Conservation (phyloP, 2,888 invertebrate genomes). For the Morpho helenor region DNA sequence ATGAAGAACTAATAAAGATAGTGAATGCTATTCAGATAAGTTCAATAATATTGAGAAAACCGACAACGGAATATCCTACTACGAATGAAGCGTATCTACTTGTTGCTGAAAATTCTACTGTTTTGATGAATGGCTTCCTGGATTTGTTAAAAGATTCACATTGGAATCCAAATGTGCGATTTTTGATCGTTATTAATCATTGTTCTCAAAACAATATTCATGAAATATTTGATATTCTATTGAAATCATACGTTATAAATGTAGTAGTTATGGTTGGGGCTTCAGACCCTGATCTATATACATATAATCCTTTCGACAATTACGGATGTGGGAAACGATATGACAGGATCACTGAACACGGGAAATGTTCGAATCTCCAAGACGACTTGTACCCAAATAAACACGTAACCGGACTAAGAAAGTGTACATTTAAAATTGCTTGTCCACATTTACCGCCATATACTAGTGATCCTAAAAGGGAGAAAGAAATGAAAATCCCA, state of each 20-base stretch:
- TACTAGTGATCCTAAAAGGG: conserved; percentile 30
- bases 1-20: conserved; percentile 19
- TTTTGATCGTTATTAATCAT: conserved; percentile 38
- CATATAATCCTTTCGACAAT: conserved; percentile 54
- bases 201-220: conserved; percentile 28
- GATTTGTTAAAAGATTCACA: conserved; percentile 31
- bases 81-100: conserved; percentile 38
- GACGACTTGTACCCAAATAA: conserved; percentile 38
- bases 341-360: conserved; percentile 38
- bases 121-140: conserved; percentile 29
- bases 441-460: conserved; percentile 48
- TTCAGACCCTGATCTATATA: conserved; percentile 37
- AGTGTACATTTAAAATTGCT: conserved; percentile 44
- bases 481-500: background rate
- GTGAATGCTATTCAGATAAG: conserved; percentile 12
- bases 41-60: conserved; percentile 9
- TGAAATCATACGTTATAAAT: conserved; percentile 36
- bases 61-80: background rate
- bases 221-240: conserved; percentile 40
- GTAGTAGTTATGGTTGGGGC: conserved; percentile 41
- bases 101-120: conserved; percentile 23
- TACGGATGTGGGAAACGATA: conserved; percentile 52
- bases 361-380: conserved; percentile 37
- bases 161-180: conserved; percentile 46
- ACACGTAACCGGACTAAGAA: conserved; percentile 38